Percentiles rank a stretch among this genome's conserved stretches.
Evolutionary conservation across 2,797 vertebrate genomes (phyloP).

Genomic region (Corythornis leucogaster): DNA sequence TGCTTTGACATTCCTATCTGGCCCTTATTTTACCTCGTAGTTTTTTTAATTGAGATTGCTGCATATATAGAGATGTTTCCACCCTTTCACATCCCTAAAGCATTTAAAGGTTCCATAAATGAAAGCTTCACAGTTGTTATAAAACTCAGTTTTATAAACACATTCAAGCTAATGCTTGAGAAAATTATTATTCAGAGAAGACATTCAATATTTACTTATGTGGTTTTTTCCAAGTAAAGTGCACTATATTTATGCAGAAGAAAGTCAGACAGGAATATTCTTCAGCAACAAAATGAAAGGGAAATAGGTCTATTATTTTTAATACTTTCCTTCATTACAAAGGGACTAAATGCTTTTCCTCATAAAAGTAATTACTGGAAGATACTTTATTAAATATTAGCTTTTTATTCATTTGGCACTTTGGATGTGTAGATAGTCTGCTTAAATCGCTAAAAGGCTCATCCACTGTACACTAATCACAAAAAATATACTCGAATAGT

Average conservation of each 20-base stretch:
- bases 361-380: constrained; percentile 10
- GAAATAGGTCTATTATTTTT: background rate
- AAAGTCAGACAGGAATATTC: background rate
- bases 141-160: background rate
- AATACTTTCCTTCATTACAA: background rate
- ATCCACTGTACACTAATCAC: background rate
- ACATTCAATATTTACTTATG: background rate
- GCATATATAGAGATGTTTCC: background rate
- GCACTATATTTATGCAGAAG: background rate
- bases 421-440: background rate
- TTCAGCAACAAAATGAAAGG: background rate
- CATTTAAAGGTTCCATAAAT: background rate
- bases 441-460: background rate
- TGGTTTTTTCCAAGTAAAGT: background rate
- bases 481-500: background rate
- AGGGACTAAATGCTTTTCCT: background rate
- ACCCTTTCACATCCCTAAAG: background rate
- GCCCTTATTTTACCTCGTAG: background rate
- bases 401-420: background rate
- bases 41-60: background rate
- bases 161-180: background rate
- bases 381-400: background rate
- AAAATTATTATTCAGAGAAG: background rate
- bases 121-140: background rate
- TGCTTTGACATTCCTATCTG: background rate